Evolutionary conservation across 2,113 vertebrate species (phyloP).

Genomic region (Tenrec ecaudatus): DNA sequence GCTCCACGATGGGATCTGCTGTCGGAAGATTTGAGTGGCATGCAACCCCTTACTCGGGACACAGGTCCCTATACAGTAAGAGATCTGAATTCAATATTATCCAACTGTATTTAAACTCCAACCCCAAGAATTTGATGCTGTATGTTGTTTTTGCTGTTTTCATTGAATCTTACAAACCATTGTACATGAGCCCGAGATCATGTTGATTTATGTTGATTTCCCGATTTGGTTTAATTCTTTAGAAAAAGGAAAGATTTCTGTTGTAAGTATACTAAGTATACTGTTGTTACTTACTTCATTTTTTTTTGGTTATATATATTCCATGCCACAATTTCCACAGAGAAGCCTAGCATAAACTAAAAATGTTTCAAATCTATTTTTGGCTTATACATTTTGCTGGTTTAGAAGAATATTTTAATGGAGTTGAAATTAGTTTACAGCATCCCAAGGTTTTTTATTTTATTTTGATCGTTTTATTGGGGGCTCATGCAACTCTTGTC

Average conservation of each 20-base stretch:
- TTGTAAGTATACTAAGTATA: too few species aligned
- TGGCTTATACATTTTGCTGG: background rate
- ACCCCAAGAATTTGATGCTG: background rate
- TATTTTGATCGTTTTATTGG: too few species aligned
- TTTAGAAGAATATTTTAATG: slow-evolving; percentile 1
- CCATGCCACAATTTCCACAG: background rate
- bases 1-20: too few species aligned
- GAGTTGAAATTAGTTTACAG: slow-evolving; percentile 16
- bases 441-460: background rate
- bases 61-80: slow-evolving; percentile 8
- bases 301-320: background rate
- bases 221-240: background rate
- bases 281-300: slow-evolving; percentile 15
- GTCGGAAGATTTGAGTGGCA: too few species aligned
- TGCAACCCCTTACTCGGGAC: background rate
- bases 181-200: background rate
- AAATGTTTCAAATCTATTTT: slow-evolving; percentile 27
- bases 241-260: slow-evolving; percentile 14
- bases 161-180: slow-evolving; percentile 10
- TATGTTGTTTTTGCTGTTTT: background rate
- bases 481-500: too few species aligned
- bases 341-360: background rate
- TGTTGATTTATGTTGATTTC: slow-evolving; percentile 24
- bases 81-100: slow-evolving; percentile 1
- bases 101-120: background rate